Base-by-base conservation (phyloP, 2,888 invertebrate genomes). In the Drosophila eohydei region DNA sequence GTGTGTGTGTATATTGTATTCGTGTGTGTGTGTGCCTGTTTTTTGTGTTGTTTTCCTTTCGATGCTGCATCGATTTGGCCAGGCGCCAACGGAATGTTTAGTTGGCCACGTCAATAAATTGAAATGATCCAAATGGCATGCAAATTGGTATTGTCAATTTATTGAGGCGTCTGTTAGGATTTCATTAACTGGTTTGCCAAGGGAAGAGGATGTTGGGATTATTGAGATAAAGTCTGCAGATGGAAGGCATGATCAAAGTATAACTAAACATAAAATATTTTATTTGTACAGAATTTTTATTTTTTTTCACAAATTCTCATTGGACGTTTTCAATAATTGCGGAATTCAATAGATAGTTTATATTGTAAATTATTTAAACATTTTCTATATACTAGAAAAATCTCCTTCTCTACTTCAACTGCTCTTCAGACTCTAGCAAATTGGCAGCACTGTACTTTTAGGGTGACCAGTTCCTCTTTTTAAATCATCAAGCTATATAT, bases 61-160 rank as follows among this genome's bases (percentile, higher is more conserved):
- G 67, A 73, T 74, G 76, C 74, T 85, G 83, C 83, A 81, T 81
- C 81, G 67, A 83, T 85, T 85, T 88, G 86, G 86, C 71, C 54
- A 5, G 44, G 4, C 57, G 89, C 86, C 86, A 86, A 71, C 59
- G 66, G 69, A 81, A 86, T 88, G 86, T 88, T 86, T 79, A 63
- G 69, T 78, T 75, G 75, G 75, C 70, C 68, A 70, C 83, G 75
- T 83, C 81, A 74, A 82, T 82, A 70, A 76, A 81, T 85, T 71
- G 74, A 85, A 83, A 83, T 80, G 71, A 87, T 80, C 73, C 75
- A 77, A 82, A 80, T 84, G 74, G 67, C 71, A 74, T 61, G 50
- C 69, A 64, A 74, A 71, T 74, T 62, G 43, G 38, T 32, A 56
- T 74, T 56, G 68, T 67, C 67, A 75, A 65, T 75, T 78, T 48